These are phyloP conservation scores for Masnerella sp. DNA, from an alignment of 2,888 invertebrate genomes.

Conservation along the genomic window DNA sequence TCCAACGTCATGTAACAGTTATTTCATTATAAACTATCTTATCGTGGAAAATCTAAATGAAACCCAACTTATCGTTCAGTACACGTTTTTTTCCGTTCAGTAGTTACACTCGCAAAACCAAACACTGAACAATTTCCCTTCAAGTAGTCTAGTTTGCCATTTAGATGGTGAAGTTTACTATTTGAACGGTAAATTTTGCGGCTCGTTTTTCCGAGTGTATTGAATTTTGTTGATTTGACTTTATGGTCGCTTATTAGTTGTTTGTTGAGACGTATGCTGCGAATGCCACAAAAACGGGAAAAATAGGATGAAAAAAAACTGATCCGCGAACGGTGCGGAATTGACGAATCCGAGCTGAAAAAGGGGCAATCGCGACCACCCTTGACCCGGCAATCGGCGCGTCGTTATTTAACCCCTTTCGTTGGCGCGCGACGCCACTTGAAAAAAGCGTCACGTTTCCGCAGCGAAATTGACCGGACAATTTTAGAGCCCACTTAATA, in stretches of 20 bases:
- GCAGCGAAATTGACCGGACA: constrained; percentile 77
- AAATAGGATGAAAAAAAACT: neutral
- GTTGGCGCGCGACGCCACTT: constrained; percentile 63
- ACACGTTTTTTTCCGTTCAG: constrained; percentile 30
- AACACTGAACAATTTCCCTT: too few species aligned
- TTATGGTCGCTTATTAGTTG: constrained; percentile 40
- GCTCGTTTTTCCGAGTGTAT: too few species aligned
- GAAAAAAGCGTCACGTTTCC: constrained; percentile 76
- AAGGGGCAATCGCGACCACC: constrained; percentile 54
- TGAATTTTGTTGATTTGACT: constrained; percentile 25
- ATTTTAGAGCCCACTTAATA: constrained; percentile 77
- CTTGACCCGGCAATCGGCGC: constrained; percentile 59
- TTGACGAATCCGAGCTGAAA: constrained; percentile 24
- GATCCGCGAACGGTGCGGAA: constrained; percentile 13
- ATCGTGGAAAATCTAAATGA: constrained; percentile 59
- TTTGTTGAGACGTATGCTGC: constrained; percentile 35
- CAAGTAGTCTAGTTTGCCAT: too few species aligned
- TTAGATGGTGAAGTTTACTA: too few species aligned
- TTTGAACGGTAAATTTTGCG: too few species aligned
- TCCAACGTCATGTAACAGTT: constrained; percentile 17
- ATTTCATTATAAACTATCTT: constrained; percentile 53
- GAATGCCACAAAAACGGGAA: constrained; percentile 19
- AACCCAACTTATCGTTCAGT: constrained; percentile 29
- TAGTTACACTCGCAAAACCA: too few species aligned
- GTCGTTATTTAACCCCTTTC: constrained; percentile 64